Base-by-base conservation (phyloP, 2,888 invertebrate species). In the Antheraea yamamai region DNA sequence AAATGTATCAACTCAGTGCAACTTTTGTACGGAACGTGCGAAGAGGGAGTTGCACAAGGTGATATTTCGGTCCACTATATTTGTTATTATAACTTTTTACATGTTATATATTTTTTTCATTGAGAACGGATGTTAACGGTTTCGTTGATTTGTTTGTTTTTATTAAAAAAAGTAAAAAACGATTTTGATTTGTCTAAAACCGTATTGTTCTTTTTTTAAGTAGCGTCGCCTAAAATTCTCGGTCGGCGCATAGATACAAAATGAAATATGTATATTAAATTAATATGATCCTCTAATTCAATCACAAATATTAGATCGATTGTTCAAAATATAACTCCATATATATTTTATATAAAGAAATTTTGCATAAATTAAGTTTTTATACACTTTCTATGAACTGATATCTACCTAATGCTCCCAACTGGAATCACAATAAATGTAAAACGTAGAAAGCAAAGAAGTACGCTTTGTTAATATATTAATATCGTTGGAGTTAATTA, bases 1-100 rank as follows among this genome's bases (percentile, higher is more conserved):
- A 95, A 94, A 94, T 92, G 88, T 95, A 89, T 92, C 95, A 85
- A 86, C 85, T 82, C 83, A 89, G 94, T 95, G 95, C 93, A 94
- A 95, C 88, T 93, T 95, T 95, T 94, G 92, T 85, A 86, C 84
- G 83, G 87, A 86, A 90, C 88, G 91, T 95, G 95, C 93, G 94
- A 95, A 95, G 92, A 88, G 88, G 88, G 89, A 85, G 88, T 91
- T 87, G 75, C 89, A 84, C 92, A 92, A 91, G 94, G 93, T 88
- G 87, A 86, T 78, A 79, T 82, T 84, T 91, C 76, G 89, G 87
- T 77, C 87, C 61, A 61, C 79, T 85, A 85, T 81, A 87, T 85
- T 87, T 89, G 88, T 89, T 88, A 84, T 81, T 82, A 81, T 81
- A 61, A 52, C 61, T 39, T 61, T 73, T 55, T 61, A 61, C 61